Evolutionary conservation across 2,888 invertebrate genomes (phyloP), one percentile per base, ranked within the genome.

Genomic region (Keiferia lycopersicella): DNA sequence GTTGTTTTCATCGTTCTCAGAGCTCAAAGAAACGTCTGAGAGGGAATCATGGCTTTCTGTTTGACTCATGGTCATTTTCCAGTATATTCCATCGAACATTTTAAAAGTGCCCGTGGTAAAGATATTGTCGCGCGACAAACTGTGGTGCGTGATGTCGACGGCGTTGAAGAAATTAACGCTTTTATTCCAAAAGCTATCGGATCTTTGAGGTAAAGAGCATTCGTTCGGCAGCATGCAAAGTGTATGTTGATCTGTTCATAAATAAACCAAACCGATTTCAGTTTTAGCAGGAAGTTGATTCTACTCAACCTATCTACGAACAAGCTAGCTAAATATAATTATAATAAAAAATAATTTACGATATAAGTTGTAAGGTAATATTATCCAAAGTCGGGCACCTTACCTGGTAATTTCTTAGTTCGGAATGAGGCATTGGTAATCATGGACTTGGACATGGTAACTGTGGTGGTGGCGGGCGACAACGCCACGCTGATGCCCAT

Each of bases 401-500:
- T 89, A 96, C 97, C 97, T 91, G 99, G 99, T 78, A 99, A 93
- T 86, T 98, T 98, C 90, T 98, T 98, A 70, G 98, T 98, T 71
- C 98, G 95, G 92, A 99, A 98, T 72, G 99, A 99, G 70, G 99
- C 99, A 88, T 99, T 99, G 39, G 99, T 99, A 71, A 99, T 98
- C 96, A 98, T 98, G 10, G 98, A 96, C 86, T 98, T 98, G 0
- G 96, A 96, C 75, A 97, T 94, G 2, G 95, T 94, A n/a, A 95
- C 94, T 2, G 95, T 94, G 20, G 94, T 94, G 18, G 96, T 94
- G 7, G 95, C 94, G 41, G 96, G 95, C 0, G 96, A 95, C 61
- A 96, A 82, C 0, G 96, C 96, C 62, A 96, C 94, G 79, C 95
- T 96, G 66, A 97, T 94, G 18, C 96, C 96, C 94, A 96, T 95